Evolutionary conservation across 1,140 invertebrate species (phyloP).

Genomic region (Eumeta japonica): DNA sequence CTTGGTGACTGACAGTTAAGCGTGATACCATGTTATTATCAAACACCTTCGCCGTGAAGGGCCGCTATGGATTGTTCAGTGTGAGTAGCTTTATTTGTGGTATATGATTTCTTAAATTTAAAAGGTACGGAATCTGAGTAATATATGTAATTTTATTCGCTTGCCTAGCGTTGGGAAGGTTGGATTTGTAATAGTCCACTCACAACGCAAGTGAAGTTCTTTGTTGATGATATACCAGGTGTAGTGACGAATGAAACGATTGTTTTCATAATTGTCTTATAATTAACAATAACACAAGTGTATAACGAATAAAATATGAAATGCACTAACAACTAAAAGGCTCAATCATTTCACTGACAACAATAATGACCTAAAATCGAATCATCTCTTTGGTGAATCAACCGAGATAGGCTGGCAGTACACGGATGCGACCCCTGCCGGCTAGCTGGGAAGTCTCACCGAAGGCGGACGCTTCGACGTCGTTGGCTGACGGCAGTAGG

Average conservation of each 20-base stretch:
- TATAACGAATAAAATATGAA: slow-evolving; percentile 38
- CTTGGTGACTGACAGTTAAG: no score
- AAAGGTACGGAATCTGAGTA: no score
- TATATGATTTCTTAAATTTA: no score
- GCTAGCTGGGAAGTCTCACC: slow-evolving; percentile 27
- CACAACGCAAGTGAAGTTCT: neutral
- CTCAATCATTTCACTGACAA: slow-evolving; percentile 6
- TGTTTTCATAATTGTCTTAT: slow-evolving; percentile 46
- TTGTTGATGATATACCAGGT: slow-evolving; percentile 25
- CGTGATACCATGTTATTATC: no score
- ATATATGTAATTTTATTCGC: no score
- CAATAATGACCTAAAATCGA: no score
- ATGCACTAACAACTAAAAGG: slow-evolving; percentile 46
- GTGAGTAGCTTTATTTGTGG: no score
- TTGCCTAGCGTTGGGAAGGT: no score
- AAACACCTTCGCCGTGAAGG: no score
- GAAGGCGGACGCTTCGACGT: slow-evolving; percentile 33
- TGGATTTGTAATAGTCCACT: no score
- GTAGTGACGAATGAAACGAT: slow-evolving; percentile 38
- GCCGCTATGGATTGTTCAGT: no score
- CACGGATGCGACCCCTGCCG: slow-evolving; percentile 35
- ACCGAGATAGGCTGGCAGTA: slow-evolving; percentile 42
- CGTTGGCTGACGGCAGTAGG: slow-evolving; percentile 30
- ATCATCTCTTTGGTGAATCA: no score
- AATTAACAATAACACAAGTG: slow-evolving; percentile 45